These are phyloP conservation scores for Callosobruchus maculatus DNA, from an alignment of 2,888 invertebrate species.

Conservation along the genomic window DNA sequence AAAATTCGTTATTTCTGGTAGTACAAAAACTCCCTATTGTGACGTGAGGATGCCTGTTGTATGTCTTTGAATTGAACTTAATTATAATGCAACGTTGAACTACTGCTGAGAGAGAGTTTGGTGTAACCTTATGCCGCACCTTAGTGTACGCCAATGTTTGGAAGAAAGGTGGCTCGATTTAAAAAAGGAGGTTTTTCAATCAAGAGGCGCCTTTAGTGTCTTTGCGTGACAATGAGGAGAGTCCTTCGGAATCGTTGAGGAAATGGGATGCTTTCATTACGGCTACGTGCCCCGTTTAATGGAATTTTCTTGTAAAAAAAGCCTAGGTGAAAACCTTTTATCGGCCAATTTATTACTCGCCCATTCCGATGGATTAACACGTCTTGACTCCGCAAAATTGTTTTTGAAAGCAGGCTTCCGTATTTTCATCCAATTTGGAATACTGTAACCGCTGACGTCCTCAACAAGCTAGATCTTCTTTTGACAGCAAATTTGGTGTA, in stretches of 20 bases:
- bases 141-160: neutral
- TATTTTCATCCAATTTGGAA: neutral
- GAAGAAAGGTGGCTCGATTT: slow-evolving; percentile 39
- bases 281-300: slow-evolving; percentile 50
- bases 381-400: slow-evolving; percentile 31
- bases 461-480: no score
- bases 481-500: no score
- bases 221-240: slow-evolving; percentile 45
- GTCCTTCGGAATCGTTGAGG: slow-evolving; percentile 34
- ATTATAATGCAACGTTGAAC: no score
- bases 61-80: no score
- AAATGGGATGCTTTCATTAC: slow-evolving; percentile 49
- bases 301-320: slow-evolving; percentile 50
- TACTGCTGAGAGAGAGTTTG: no score
- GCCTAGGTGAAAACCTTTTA: slow-evolving; percentile 48
- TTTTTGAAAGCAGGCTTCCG: slow-evolving; percentile 13
- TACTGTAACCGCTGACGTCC: no score
- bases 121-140: neutral
- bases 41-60: no score
- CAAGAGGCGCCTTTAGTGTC: slow-evolving; percentile 48
- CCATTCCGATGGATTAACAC: slow-evolving; percentile 33
- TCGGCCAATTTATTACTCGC: slow-evolving; percentile 43
- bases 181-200: slow-evolving; percentile 47
- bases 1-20: no score
- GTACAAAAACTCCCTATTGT: no score